Base-by-base conservation (phyloP, 2,888 invertebrate species). In the Ochropacha duplaris region DNA sequence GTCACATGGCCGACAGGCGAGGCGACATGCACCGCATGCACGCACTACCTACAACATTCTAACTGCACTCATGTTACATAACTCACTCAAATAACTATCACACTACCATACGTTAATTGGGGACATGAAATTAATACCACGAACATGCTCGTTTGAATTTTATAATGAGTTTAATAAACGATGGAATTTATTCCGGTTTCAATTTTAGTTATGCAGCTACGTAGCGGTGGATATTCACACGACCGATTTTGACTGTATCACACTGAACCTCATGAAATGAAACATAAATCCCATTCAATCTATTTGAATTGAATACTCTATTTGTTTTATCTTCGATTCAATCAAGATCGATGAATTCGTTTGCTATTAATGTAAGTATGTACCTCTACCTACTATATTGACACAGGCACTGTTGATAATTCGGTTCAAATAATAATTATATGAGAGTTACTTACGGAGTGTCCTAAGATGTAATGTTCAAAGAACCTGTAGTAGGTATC, bases 261-360 rank as follows among this genome's bases (percentile, higher is more conserved):
- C 72, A 71, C 72, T 66, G 78, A 76, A 82, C 80, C 84, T 81
- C 83, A 79, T 81, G 78, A 83, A 89, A 88, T 88, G 83, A 86
- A 88, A 90, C 85, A 88, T 83, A 88, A 90, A 90, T 91, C 88
- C 84, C 82, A 82, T 88, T 87, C 87, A 87, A 90, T 90, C 86
- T 89, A 87, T 89, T 90, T 88, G 89, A 90, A 90, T 87, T 87
- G 88, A 86, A 78, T 83, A 83, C 83, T 86, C 87, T 84, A 88
- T 90, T 90, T 88, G 89, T 90, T 90, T 88, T 87, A 88, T 88
- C 86, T 86, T 74, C 78, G 76, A 84, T 16, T 83, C 86, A 83
- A 84, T 36, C 36, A 36, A 1, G 36, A 36, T 81, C 83, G 78
- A 83, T 81, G 78, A 82, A 86, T 88, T 82, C 82, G 79, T 81